Conservation (phyloP, 2,888 invertebrate genomes). For the Nemoura dubitans region DNA sequence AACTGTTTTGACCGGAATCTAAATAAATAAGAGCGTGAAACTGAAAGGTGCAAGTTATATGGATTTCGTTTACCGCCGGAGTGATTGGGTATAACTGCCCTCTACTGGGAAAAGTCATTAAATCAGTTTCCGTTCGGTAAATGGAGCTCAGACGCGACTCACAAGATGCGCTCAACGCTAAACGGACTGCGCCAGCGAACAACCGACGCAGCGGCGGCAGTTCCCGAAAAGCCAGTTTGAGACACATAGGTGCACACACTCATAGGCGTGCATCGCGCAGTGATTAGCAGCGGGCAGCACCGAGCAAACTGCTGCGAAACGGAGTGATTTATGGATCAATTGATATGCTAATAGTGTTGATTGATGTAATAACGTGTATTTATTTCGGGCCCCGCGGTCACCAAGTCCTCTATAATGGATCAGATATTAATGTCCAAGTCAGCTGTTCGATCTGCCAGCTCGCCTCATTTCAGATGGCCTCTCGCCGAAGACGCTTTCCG, state of each 20-base stretch:
- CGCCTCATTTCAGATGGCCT: neutral
- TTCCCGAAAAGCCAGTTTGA: neutral
- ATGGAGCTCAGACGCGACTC: neutral
- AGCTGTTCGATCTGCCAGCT: neutral
- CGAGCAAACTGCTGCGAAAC: constrained; percentile 13
- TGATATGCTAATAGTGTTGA: constrained; percentile 39
- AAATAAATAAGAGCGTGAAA: constrained; percentile 13
- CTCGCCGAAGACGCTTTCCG: no score
- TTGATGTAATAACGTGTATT: constrained; percentile 22
- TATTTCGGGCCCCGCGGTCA: constrained; percentile 22
- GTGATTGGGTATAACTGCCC: neutral
- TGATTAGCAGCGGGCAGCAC: no score
- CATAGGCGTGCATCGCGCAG: neutral
- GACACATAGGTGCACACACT: no score
- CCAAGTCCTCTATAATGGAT: neutral
- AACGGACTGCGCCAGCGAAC: neutral
- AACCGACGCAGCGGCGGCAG: no score
- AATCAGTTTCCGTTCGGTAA: neutral
- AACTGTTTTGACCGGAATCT: constrained; percentile 32
- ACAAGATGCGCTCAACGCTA: neutral
- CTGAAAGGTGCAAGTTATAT: constrained; percentile 10
- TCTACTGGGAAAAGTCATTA: constrained; percentile 9
- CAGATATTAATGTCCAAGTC: neutral
- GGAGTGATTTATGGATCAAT: constrained; percentile 36
- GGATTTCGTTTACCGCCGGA: neutral